Evolutionary conservation across 2,888 invertebrate species (phyloP).

Genomic region (Druceiella hillmani): DNA sequence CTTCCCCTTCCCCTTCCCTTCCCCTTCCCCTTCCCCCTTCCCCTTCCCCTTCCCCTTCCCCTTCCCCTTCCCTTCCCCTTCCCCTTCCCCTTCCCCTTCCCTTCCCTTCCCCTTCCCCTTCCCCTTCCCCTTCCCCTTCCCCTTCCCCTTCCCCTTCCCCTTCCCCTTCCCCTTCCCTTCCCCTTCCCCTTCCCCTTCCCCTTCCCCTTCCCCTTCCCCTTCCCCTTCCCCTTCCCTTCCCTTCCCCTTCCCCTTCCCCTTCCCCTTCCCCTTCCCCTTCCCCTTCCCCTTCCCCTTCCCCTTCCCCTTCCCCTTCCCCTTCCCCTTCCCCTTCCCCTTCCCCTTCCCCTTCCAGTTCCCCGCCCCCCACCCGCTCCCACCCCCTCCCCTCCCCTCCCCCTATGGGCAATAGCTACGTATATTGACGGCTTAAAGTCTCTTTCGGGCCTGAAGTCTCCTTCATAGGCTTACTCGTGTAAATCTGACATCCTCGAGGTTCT

Average conservation of each 20-base stretch:
- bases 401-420: too few relatives aligned
- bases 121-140: conserved; percentile 6
- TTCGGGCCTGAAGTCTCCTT: too few relatives aligned
- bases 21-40: conserved; percentile 9
- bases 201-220: conserved; percentile 13
- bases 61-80: conserved; percentile 6
- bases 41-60: conserved; percentile 3
- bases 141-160: conserved; percentile 5
- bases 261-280: neutral
- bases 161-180: conserved; percentile 11
- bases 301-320: conserved; percentile 8
- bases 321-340: conserved; percentile 4
- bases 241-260: conserved; percentile 8
- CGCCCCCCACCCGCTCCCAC: conserved; percentile 9
- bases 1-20: conserved; percentile 6
- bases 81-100: conserved; percentile 1
- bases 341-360: conserved; percentile 7
- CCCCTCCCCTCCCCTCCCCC: too few relatives aligned
- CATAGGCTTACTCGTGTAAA: too few relatives aligned
- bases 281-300: neutral
- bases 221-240: too few relatives aligned
- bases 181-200: conserved; percentile 4
- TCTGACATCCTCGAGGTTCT: too few relatives aligned
- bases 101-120: conserved; percentile 7
- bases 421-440: too few relatives aligned